These are phyloP conservation scores for Piaya cayana DNA, from an alignment of 2,113 vertebrate genomes.

Conservation along the genomic window DNA sequence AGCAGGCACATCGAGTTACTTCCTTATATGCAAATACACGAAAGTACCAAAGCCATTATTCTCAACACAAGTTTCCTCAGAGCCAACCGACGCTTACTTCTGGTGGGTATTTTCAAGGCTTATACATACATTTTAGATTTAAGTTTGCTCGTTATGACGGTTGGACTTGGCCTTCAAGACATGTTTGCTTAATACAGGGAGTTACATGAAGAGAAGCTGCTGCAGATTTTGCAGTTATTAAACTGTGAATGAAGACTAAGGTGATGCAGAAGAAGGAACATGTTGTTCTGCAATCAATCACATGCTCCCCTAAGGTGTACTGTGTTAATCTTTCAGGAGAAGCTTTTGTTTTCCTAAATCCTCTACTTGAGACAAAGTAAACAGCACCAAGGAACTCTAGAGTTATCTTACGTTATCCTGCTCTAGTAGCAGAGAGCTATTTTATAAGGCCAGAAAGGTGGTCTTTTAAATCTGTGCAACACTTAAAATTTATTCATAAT, in stretches of 20 bases:
- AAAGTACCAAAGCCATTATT: background rate
- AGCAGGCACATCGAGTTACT: background rate
- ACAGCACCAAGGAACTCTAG: background rate
- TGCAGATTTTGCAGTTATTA: background rate
- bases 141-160: background rate
- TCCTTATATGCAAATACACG: background rate
- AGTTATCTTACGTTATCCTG: background rate
- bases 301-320: background rate
- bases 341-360: background rate
- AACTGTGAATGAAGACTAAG: background rate
- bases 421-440: background rate
- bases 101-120: background rate
- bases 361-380: background rate
- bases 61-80: background rate
- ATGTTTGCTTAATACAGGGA: background rate
- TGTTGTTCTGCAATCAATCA: background rate
- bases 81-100: background rate
- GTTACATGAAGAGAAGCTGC: background rate
- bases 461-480: background rate
- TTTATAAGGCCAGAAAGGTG: background rate
- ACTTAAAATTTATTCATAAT: background rate
- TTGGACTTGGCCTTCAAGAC: background rate
- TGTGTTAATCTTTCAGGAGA: background rate
- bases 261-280: background rate
- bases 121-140: background rate